A percentile compares a stretch with the other conserved stretches of the same genome.
Evolutionary conservation across 2,113 vertebrate species (phyloP).

Genomic region (Chaetura pelagica): DNA sequence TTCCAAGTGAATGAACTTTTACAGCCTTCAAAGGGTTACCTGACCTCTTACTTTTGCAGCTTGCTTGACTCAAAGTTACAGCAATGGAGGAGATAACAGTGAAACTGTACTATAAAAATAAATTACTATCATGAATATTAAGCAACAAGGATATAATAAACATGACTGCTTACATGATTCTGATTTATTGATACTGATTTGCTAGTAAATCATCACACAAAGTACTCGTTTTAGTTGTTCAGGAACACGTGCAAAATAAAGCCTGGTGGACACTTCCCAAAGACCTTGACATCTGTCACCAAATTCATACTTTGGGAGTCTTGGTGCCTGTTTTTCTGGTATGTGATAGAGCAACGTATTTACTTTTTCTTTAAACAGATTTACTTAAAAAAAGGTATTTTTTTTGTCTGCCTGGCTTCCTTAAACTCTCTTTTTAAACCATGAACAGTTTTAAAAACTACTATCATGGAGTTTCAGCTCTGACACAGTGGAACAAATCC

Average conservation of each 20-base stretch:
- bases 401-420: not conserved
- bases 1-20: constrained; percentile 55
- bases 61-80: constrained; percentile 75
- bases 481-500: constrained; percentile 64
- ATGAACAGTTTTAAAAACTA: not conserved
- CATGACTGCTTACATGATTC: constrained; percentile 89
- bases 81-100: constrained; percentile 77
- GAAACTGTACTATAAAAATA: constrained; percentile 86
- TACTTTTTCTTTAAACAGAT: not conserved
- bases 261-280: constrained; percentile 78
- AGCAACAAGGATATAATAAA: constrained; percentile 90
- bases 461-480: constrained; percentile 47
- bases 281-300: constrained; percentile 79
- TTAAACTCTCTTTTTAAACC: not conserved
- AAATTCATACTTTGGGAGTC: constrained; percentile 56
- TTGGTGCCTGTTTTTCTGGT: constrained; percentile 19
- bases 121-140: constrained; percentile 95
- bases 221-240: constrained; percentile 76
- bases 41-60: constrained; percentile 72
- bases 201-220: constrained; percentile 82
- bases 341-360: not conserved
- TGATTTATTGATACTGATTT: constrained; percentile 93
- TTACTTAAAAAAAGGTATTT: not conserved
- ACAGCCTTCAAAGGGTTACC: constrained; percentile 80
- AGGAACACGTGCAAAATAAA: constrained; percentile 79